Evolutionary conservation across 2,113 vertebrate genomes (phyloP), one percentile per base, ranked within the genome.

Genomic region (Colinus virginianus): DNA sequence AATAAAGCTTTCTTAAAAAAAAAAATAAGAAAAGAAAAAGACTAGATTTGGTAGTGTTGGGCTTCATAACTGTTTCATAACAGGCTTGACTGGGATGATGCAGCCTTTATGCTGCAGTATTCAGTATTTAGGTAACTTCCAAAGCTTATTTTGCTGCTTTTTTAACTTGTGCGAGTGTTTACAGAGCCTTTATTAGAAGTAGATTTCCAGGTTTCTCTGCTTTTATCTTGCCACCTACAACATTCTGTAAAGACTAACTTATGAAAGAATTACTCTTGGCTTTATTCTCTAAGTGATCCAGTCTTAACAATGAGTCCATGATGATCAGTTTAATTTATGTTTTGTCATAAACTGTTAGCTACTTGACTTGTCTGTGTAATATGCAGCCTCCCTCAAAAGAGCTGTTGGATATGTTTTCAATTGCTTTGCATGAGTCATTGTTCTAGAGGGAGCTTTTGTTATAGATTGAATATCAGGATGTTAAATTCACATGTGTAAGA

Each of bases 301-400:
- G 84, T 89, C 87, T 92, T 91, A 95, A 95, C 89, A 95, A 94
- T 92, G 91, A 92, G 87, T 94, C 91, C 93, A 67, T 92, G 51
- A 94, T 71, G 81, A 94, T 95, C 42, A 87, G 32, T 91, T 94
- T 95, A 94, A 95, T 94, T 85, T 96, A 70, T 96, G 84, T 95
- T 96, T 95, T 95, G 93, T 92, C 91, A 96, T 92, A 94, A 92
- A 92, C 46, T 94, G 87, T 92, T 94, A 94, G 67, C 78, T 89
- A 63, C 64, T 83, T 95, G 84, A 95, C 89, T 96, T 67, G 46
- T 87, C 81, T 94, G n/a, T 74, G 78, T 89, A 91, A 90, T 74
- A 61, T 68, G 72, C 84, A 92, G 71, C 51, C 64, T 93, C 59
- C 74, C 72, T 94, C 71, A 91, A 87, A 95, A 87, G 94, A 95